Percentiles rank a stretch among this genome's conserved stretches.
These are phyloP conservation scores for Sycophila texana DNA, from an alignment of 2,888 invertebrate genomes.

Conservation along the genomic window DNA sequence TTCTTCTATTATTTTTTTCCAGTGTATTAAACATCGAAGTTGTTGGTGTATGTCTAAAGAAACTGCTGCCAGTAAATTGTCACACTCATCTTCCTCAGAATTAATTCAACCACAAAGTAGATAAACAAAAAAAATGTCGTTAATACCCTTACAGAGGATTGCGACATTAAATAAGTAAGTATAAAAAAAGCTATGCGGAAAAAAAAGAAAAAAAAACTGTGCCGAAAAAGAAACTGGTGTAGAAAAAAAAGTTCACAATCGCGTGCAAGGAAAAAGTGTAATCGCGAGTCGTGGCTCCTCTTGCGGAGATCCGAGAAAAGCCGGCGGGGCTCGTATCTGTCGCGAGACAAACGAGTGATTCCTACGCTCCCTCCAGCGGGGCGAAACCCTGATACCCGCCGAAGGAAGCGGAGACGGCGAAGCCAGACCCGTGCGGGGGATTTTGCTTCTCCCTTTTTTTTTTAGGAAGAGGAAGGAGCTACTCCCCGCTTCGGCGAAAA, in stretches of 20 bases:
- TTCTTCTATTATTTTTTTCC: too few relatives aligned
- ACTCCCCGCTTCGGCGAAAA: neutral
- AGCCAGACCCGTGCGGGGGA: neutral
- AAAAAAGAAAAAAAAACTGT: constrained; percentile 16
- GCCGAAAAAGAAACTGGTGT: too few relatives aligned
- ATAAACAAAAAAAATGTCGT: too few relatives aligned
- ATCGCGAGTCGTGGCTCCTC: constrained; percentile 4
- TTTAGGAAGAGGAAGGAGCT: neutral
- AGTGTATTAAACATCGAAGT: too few relatives aligned
- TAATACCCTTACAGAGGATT: too few relatives aligned
- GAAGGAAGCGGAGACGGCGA: neutral
- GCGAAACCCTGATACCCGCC: neutral
- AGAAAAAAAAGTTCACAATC: constrained; percentile 3
- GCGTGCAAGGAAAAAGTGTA: constrained; percentile 18
- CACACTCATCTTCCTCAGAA: too few relatives aligned
- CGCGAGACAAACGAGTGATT: constrained; percentile 29
- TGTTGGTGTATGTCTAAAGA: too few relatives aligned
- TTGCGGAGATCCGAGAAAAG: neutral
- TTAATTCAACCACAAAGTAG: too few relatives aligned
- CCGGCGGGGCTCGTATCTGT: constrained; percentile 6
- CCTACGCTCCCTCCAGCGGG: neutral
- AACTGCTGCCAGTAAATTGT: too few relatives aligned
- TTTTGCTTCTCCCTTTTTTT: neutral
- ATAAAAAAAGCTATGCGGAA: constrained; percentile 8
- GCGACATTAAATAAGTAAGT: neutral